Evolutionary conservation across 2,113 vertebrate species (phyloP).

Genomic region (Centropus bengalensis): DNA sequence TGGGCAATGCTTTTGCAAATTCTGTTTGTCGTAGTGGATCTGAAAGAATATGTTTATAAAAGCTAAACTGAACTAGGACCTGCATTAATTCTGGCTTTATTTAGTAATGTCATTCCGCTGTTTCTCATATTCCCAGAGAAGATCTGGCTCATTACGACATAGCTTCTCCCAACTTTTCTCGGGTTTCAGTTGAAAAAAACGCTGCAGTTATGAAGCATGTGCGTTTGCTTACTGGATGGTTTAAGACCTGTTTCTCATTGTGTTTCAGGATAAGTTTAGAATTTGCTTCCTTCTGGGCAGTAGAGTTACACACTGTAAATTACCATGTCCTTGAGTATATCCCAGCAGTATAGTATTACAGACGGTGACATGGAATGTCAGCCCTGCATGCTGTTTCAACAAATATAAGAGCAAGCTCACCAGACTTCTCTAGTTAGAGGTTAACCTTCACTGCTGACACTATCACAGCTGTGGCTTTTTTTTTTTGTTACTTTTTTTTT

Average conservation of each 20-base stretch:
- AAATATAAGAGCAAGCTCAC: background rate
- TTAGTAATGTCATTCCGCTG: background rate
- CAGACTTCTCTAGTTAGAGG: background rate
- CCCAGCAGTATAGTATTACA: background rate
- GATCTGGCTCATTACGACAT: background rate
- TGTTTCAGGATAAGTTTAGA: background rate
- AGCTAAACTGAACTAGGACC: background rate
- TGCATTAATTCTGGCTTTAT: background rate
- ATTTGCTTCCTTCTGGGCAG: background rate
- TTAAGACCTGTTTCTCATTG: background rate
- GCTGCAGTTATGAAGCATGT: background rate
- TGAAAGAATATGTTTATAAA: background rate
- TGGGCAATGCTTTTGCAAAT: background rate
- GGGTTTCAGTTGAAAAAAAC: background rate
- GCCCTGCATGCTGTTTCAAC: background rate
- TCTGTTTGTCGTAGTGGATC: background rate
- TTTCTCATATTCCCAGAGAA: background rate
- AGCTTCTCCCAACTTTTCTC: background rate
- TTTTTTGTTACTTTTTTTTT: fast-evolving
- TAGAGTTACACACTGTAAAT: background rate
- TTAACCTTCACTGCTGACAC: background rate
- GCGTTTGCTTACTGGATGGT: background rate
- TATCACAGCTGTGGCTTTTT: background rate
- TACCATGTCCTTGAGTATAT: background rate
- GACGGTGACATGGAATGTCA: background rate